These are phyloP conservation scores for Atherinosoma microstoma DNA, from an alignment of 2,797 vertebrate genomes.

Conservation along the genomic window DNA sequence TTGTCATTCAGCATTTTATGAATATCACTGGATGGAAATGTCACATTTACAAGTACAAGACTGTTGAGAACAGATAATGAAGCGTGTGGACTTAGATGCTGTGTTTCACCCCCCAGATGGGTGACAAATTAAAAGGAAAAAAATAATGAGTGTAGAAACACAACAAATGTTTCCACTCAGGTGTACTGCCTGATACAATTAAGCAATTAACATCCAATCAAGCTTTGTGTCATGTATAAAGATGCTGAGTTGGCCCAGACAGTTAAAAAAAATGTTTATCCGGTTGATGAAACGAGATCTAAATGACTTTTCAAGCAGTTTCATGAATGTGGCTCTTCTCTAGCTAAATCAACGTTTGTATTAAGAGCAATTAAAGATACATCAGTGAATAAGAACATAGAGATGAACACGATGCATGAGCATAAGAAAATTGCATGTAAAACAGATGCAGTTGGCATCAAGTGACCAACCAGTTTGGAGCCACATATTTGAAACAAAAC, in stretches of 20 bases:
- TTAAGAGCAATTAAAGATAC: no score
- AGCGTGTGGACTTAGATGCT: constrained; percentile 33
- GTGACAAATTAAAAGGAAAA: not conserved
- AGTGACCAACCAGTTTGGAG: no score
- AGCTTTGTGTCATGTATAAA: not conserved
- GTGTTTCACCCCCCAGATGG: constrained; percentile 17
- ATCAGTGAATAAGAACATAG: no score
- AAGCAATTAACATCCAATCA: constrained; percentile 12
- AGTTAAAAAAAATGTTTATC: not conserved
- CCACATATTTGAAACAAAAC: no score
- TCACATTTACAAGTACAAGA: constrained; percentile 43
- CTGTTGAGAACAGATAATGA: constrained; percentile 39
- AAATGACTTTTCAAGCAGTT: not conserved
- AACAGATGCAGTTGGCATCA: no score
- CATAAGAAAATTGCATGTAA: no score
- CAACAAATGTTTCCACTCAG: not conserved
- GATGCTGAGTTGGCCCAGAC: not conserved
- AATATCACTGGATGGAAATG: constrained; percentile 44
- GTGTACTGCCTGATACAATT: constrained; percentile 1
- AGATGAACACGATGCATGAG: no score
- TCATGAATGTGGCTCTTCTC: no score
- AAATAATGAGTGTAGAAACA: not conserved
- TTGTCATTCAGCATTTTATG: constrained; percentile 27
- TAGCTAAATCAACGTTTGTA: no score
- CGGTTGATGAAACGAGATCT: not conserved